Percentiles rank a stretch among this genome's conserved stretches.
These are phyloP conservation scores for Sylvilagus floridanus DNA, from an alignment of 2,797 vertebrate species.

Conservation along the genomic window DNA sequence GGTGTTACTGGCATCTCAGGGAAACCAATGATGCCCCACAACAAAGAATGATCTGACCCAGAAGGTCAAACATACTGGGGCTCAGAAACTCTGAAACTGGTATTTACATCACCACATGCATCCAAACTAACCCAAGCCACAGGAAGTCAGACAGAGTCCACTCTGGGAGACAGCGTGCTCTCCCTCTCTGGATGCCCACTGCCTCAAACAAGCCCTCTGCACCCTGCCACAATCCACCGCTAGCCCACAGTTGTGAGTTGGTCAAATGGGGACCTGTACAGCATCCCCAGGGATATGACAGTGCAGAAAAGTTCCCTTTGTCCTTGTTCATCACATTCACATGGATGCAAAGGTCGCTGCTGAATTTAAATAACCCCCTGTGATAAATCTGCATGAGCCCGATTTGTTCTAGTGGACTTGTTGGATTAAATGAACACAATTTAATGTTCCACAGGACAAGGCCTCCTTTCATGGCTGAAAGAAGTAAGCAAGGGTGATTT, in stretches of 20 bases:
- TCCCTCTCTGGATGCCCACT: no score
- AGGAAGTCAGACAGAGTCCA: neutral
- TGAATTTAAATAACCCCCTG: conserved; percentile 71
- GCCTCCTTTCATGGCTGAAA: conserved; percentile 79
- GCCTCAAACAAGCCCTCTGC: neutral
- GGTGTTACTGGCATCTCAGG: neutral
- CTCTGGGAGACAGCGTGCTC: neutral
- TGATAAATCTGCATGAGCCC: conserved; percentile 68
- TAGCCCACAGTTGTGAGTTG: conserved; percentile 35
- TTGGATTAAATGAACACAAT: conserved; percentile 72
- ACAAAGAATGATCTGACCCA: neutral
- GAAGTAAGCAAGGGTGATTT: conserved; percentile 74
- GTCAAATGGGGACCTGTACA: conserved; percentile 1
- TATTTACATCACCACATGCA: neutral
- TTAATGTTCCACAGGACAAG: conserved; percentile 80
- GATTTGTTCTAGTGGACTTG: conserved; percentile 68
- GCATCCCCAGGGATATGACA: neutral
- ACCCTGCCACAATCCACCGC: neutral
- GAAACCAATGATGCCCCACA: neutral
- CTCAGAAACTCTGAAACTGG: neutral
- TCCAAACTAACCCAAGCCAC: neutral
- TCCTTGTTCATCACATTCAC: conserved; percentile 64
- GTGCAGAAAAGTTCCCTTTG: conserved; percentile 43
- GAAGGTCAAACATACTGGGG: neutral
- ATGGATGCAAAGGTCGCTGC: conserved; percentile 67